Conservation (phyloP, 2,113 vertebrate genomes). For the Ifrita kowaldi region DNA sequence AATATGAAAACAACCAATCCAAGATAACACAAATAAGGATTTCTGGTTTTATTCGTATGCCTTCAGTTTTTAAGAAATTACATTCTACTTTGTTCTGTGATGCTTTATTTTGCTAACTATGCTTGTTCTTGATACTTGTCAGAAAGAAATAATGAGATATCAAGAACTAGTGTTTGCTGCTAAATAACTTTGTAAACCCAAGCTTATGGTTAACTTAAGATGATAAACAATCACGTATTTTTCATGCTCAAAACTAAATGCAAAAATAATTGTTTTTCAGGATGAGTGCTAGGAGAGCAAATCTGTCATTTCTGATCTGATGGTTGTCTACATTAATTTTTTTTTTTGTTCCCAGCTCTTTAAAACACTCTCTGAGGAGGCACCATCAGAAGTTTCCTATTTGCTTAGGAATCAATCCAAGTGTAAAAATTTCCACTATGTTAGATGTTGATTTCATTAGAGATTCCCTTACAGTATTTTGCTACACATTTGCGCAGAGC, state of each 20-base stretch:
- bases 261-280: constrained; percentile 2
- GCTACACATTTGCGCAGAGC: not conserved
- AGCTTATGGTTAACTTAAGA: not conserved
- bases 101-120: not conserved
- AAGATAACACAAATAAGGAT: not conserved
- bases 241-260: not conserved
- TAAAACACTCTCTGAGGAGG: not conserved
- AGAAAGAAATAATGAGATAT: not conserved
- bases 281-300: not conserved
- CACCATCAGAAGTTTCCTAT: constrained; percentile 10
- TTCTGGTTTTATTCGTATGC: not conserved
- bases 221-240: not conserved
- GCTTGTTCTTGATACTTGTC: not conserved
- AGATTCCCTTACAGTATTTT: not conserved
- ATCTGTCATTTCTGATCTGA: not conserved
- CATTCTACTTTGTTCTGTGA: not conserved
- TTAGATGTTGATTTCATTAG: not conserved
- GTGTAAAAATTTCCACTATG: not conserved
- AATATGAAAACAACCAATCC: not conserved
- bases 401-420: constrained; percentile 10
- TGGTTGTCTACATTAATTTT: not conserved
- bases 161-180: not conserved
- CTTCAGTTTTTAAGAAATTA: not conserved
- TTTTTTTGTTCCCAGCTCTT: not conserved
- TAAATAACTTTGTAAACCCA: not conserved